Conservation (phyloP, 2,888 invertebrate species). For the Fragum fragum region DNA sequence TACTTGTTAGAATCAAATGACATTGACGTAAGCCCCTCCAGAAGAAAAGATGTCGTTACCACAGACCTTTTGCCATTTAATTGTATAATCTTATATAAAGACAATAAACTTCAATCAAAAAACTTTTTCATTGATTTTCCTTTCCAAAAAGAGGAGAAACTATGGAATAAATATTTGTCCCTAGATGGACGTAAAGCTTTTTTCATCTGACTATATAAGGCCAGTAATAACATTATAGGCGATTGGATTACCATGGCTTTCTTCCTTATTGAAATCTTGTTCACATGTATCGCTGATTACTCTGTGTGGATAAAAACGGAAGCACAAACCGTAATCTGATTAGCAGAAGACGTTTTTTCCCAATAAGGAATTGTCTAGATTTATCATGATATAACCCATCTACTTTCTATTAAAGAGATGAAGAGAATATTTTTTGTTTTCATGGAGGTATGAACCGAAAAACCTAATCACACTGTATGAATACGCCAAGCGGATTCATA, state of each 20-base stretch:
- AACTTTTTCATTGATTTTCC: background rate
- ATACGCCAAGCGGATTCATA: no score
- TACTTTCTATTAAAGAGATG: no score
- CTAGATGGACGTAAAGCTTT: slow-evolving; percentile 4
- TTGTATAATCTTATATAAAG: no score
- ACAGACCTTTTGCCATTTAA: no score
- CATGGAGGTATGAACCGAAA: no score
- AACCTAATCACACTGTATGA: no score
- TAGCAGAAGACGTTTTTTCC: background rate
- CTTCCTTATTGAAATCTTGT: slow-evolving; percentile 17
- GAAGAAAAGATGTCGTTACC: no score
- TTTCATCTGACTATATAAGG: slow-evolving; percentile 13
- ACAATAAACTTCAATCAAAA: background rate
- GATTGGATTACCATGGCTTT: slow-evolving; percentile 23
- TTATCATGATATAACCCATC: background rate
- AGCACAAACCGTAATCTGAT: background rate
- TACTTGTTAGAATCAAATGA: no score
- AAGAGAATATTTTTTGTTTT: no score
- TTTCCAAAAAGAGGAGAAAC: background rate
- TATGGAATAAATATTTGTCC: slow-evolving; percentile 14
- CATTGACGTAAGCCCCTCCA: no score
- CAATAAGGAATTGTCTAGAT: slow-evolving; percentile 6
- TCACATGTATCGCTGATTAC: slow-evolving; percentile 4
- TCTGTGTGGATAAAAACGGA: background rate
- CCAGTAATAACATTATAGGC: slow-evolving; percentile 11